Conservation (phyloP, 2,113 vertebrate genomes). For the Aptenodytes patagonicus region DNA sequence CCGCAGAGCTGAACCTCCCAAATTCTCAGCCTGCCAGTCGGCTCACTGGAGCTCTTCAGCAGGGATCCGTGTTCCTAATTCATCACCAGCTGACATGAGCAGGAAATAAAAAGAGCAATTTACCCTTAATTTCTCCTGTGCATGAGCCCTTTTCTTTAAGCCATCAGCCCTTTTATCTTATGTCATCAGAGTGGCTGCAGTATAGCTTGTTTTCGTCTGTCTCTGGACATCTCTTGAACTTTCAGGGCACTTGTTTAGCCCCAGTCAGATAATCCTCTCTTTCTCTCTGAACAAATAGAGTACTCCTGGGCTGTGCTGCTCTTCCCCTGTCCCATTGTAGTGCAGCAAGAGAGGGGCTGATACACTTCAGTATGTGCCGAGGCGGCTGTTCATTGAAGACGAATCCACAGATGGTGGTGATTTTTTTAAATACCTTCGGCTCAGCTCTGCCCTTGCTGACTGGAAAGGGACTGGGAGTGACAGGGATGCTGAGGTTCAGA, state of each 20-base stretch:
- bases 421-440: background rate
- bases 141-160: slow-evolving; percentile 60
- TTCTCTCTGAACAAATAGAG: slow-evolving; percentile 32
- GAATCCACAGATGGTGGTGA: background rate
- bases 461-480: background rate
- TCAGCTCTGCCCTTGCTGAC: background rate
- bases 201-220: slow-evolving; percentile 70
- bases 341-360: slow-evolving; percentile 31
- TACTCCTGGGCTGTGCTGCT: background rate
- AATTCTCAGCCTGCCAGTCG: background rate
- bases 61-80: slow-evolving; percentile 61
- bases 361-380: background rate
- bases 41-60: background rate
- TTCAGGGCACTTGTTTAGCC: slow-evolving; percentile 14
- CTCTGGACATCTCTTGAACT: slow-evolving; percentile 44
- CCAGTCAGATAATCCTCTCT: slow-evolving; percentile 4
- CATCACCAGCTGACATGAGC: slow-evolving; percentile 46
- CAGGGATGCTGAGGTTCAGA: background rate
- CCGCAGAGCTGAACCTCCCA: background rate
- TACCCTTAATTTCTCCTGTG: slow-evolving; percentile 43
- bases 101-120: slow-evolving; percentile 63
- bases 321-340: background rate
- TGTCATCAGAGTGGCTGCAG: slow-evolving; percentile 58
- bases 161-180: slow-evolving; percentile 58
- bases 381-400: slow-evolving; percentile 35